These are phyloP conservation scores for Adelognathus sp. DNA, from an alignment of 2,888 invertebrate species.

Conservation along the genomic window DNA sequence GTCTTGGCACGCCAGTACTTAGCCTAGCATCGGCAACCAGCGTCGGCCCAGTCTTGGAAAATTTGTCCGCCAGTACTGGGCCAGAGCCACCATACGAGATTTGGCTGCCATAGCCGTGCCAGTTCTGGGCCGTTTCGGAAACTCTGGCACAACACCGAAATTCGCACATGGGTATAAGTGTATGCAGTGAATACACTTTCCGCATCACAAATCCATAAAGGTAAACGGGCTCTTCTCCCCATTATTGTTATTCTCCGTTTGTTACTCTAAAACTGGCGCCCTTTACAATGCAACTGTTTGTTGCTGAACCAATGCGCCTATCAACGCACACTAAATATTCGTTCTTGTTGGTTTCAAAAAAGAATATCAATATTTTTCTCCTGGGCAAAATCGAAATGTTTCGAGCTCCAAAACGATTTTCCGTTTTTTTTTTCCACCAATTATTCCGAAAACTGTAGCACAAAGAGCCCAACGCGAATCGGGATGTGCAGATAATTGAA, in stretches of 20 bases:
- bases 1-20: no score
- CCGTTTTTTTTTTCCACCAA: background rate
- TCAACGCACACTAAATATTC: background rate
- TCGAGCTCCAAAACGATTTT: background rate
- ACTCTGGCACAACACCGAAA: no score
- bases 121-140: background rate
- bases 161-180: constrained; percentile 1
- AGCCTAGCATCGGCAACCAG: no score
- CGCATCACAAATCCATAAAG: background rate
- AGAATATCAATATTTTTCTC: background rate
- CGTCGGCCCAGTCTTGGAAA: no score
- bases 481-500: background rate
- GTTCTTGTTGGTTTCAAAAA: constrained; percentile 15
- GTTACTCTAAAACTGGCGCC: constrained; percentile 1
- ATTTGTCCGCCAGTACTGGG: no score
- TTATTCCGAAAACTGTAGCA: background rate
- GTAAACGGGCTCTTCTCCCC: background rate
- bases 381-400: background rate
- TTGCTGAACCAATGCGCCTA: background rate
- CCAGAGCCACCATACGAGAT: no score
- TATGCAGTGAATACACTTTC: constrained; percentile 11
- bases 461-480: background rate
- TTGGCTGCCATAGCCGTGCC: no score
- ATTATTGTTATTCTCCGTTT: background rate
- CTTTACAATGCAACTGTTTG: constrained; percentile 5